Percentiles rank a stretch among this genome's conserved stretches.
phyloP scores from a whole-genome alignment of 1,140 invertebrate genomes.

The Brachionus manjavacas region DNA sequence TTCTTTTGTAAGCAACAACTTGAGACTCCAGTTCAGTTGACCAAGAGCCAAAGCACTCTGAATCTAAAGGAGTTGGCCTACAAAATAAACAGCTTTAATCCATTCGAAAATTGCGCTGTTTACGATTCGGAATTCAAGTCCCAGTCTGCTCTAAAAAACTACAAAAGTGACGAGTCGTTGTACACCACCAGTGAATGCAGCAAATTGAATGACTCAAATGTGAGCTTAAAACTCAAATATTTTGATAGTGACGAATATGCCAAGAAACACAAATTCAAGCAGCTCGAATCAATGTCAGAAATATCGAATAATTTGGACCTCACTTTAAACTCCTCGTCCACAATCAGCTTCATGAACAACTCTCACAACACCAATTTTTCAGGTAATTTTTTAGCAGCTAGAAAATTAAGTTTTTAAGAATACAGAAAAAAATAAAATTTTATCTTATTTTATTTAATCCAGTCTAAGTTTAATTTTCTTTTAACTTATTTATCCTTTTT shows the following conservation, averaged over 20 bases:
- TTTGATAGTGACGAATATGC: neutral
- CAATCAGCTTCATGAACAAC: conserved; percentile 21
- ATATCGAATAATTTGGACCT: conserved; percentile 17
- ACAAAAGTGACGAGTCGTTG: neutral
- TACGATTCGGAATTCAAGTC: neutral
- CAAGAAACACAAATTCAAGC: neutral
- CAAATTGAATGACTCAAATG: neutral
- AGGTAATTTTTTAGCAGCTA: neutral
- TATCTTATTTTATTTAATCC: too few species aligned
- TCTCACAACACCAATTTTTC: conserved; percentile 4
- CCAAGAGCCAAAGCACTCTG: neutral
- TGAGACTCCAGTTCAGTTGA: neutral
- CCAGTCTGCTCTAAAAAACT: neutral
- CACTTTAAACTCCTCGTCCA: neutral
- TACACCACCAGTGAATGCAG: neutral
- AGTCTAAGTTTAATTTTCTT: too few species aligned
- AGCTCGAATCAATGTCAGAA: conserved; percentile 4
- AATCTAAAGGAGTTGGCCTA: neutral
- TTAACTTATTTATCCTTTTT: too few species aligned
- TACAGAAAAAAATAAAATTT: too few species aligned
- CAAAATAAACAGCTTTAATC: conserved; percentile 26
- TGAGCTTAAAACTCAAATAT: neutral
- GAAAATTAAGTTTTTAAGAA: too few species aligned
- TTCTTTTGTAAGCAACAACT: neutral
- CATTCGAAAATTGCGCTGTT: neutral